A percentile compares a stretch with the other conserved stretches of the same genome.
Conservation (phyloP, 2,888 invertebrate species). For the Drosophila quasianomalipes region DNA sequence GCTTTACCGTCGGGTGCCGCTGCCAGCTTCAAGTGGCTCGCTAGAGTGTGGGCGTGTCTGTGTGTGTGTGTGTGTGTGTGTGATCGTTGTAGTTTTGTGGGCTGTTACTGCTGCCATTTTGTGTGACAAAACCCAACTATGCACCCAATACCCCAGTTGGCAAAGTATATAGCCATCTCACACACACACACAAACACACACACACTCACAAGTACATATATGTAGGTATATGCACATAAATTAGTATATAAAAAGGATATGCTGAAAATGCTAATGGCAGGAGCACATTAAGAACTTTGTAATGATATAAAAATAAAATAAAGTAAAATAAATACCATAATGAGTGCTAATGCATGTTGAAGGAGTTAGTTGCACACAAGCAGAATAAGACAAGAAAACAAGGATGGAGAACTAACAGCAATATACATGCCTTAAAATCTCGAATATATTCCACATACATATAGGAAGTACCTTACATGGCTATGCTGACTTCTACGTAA, state of each 20-base stretch:
- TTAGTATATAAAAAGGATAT: conserved; percentile 17
- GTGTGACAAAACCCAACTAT: conserved; percentile 69
- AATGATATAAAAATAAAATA: conserved; percentile 26
- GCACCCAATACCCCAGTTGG: conserved; percentile 31
- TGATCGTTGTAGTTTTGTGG: conserved; percentile 72
- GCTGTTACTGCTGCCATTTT: conserved; percentile 78
- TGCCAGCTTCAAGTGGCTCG: conserved; percentile 65
- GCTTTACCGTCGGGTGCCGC: conserved; percentile 48
- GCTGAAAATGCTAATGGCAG: conserved; percentile 29
- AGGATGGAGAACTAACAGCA: not conserved
- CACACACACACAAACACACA: conserved; percentile 1
- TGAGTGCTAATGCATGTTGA: conserved; percentile 49
- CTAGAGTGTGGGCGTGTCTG: conserved; percentile 72
- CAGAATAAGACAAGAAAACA: not conserved
- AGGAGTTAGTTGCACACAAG: not conserved
- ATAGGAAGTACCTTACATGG: not conserved
- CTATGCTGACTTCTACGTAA: not conserved
- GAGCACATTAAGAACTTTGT: conserved; percentile 16
- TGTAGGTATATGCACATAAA: conserved; percentile 15
- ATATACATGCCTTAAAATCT: conserved; percentile 13
- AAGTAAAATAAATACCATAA: conserved; percentile 39
- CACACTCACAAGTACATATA: conserved; percentile 4
- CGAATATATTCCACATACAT: conserved; percentile 7
- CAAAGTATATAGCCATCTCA: conserved; percentile 16
- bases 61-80: conserved; percentile 10